Evolutionary conservation across 2,113 vertebrate species (phyloP).

Genomic region (Caretta caretta): DNA sequence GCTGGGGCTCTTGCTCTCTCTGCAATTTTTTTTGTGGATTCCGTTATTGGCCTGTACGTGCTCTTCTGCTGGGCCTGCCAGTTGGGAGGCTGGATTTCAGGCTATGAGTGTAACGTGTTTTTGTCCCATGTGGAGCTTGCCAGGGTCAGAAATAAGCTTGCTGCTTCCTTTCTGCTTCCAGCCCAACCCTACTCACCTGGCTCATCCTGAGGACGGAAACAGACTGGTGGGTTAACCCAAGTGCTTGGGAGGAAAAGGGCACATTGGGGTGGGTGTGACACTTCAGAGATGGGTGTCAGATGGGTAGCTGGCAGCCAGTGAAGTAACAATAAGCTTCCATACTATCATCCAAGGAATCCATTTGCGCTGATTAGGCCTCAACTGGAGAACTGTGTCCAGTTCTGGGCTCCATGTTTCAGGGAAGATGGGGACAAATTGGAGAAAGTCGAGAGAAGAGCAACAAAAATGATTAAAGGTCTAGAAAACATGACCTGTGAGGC

Average conservation of each 20-base stretch:
- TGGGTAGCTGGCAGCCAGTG: background rate
- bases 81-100: background rate
- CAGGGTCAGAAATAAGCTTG: background rate
- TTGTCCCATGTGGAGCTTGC: background rate
- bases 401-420: background rate
- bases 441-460: background rate
- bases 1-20: background rate
- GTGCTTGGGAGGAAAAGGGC: background rate
- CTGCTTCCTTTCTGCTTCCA: background rate
- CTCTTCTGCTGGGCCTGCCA: background rate
- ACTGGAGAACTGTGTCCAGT: background rate
- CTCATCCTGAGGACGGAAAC: background rate
- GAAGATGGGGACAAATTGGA: background rate
- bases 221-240: background rate
- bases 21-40: background rate
- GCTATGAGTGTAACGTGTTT: background rate
- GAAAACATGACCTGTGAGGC: background rate
- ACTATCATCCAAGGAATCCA: background rate
- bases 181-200: background rate
- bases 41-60: background rate
- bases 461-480: background rate
- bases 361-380: background rate
- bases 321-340: background rate
- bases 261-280: background rate
- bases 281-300: background rate